Conservation (phyloP, 2,888 invertebrate species). For the Synanthedon vespiformis region DNA sequence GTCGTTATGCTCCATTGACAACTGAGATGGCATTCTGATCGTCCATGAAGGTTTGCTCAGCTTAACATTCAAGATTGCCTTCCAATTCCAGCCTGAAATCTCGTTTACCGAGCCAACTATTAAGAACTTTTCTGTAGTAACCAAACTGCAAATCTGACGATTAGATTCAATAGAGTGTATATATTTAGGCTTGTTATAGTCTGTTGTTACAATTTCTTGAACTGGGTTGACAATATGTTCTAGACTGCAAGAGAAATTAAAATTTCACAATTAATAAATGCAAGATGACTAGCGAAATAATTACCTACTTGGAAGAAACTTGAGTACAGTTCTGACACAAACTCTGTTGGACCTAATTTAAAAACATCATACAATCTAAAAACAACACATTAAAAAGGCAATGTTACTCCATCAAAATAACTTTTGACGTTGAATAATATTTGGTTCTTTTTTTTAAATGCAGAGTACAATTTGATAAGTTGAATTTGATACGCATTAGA, state of each 20-base stretch:
- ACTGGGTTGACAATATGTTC: slow-evolving; percentile 72
- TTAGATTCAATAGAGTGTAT: slow-evolving; percentile 70
- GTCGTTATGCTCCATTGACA: slow-evolving; percentile 80
- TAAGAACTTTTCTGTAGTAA: slow-evolving; percentile 75
- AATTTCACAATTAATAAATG: not conserved
- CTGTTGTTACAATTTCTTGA: slow-evolving; percentile 64
- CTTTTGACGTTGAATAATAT: no score
- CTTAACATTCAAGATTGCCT: slow-evolving; percentile 72
- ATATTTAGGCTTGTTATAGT: slow-evolving; percentile 73
- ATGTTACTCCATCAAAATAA: no score
- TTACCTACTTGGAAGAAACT: no score
- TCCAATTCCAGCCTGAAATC: slow-evolving; percentile 83
- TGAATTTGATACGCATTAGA: no score
- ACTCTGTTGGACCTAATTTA: no score
- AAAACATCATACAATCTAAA: no score
- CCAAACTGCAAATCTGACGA: slow-evolving; percentile 76
- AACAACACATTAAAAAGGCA: no score
- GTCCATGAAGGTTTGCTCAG: slow-evolving; percentile 75
- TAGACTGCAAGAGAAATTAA: slow-evolving; percentile 52
- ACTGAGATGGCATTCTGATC: slow-evolving; percentile 74
- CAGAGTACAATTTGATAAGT: no score
- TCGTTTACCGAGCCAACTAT: slow-evolving; percentile 81
- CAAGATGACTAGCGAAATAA: not conserved
- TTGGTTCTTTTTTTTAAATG: no score
- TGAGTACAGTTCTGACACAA: no score